phyloP scores from a whole-genome alignment of 2,888 invertebrate species.

The Acanthosoma haemorrhoidale region DNA sequence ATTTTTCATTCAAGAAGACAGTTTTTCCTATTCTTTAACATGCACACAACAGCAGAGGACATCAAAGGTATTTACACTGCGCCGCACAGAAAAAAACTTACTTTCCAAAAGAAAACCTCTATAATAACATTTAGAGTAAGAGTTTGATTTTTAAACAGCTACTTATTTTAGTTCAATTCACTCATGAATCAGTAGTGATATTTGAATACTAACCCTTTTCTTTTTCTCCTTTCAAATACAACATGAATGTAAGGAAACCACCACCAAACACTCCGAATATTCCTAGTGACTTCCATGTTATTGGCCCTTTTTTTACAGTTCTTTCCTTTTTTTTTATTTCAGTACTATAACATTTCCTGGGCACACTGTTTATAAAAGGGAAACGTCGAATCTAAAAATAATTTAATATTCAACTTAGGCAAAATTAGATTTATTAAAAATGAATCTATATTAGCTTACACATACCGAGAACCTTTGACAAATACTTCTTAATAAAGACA shows the following conservation, averaged over 20 bases:
- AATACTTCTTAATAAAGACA: neutral
- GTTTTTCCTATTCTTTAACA: no score
- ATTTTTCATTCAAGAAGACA: no score
- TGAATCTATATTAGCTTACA: neutral
- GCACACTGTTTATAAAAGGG: neutral
- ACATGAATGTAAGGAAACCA: constrained; percentile 63
- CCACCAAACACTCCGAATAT: constrained; percentile 63
- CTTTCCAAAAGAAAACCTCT: no score
- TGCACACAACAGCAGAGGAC: no score
- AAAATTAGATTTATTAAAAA: neutral
- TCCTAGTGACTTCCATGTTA: constrained; percentile 76
- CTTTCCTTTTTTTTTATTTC: neutral
- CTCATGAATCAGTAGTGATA: no score
- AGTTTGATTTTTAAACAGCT: no score
- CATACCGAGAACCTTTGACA: neutral
- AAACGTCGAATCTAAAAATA: neutral
- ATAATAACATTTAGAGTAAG: no score
- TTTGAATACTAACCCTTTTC: no score
- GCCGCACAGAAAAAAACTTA: no score
- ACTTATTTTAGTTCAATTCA: no score
- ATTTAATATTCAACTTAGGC: neutral
- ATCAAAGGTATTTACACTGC: no score
- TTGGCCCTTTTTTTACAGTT: constrained; percentile 50
- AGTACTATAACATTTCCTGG: neutral
- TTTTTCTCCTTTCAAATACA: constrained; percentile 74